A percentile compares a stretch with the other conserved stretches of the same genome.
Evolutionary conservation across 2,797 vertebrate genomes (phyloP).

Genomic region (Acanthis flammea): DNA sequence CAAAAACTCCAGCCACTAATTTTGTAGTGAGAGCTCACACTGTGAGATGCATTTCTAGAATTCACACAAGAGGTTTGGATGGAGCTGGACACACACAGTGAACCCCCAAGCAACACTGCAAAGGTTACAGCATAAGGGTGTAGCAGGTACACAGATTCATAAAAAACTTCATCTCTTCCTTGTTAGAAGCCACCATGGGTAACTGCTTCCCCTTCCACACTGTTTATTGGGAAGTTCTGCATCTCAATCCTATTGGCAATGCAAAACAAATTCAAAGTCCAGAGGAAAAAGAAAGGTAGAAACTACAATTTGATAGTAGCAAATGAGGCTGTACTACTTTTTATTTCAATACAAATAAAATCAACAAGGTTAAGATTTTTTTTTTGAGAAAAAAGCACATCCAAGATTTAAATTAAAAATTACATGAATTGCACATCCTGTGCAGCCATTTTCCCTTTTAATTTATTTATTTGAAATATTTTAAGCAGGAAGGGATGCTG

Average conservation of each 20-base stretch:
- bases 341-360: background rate
- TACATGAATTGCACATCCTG: background rate
- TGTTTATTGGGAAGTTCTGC: background rate
- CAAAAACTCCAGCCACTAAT: background rate
- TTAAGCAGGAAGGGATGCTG: background rate
- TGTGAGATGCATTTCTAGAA: background rate
- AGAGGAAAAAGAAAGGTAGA: background rate
- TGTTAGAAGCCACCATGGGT: background rate
- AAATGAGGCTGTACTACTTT: background rate
- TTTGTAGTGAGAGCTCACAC: background rate
- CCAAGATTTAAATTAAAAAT: background rate
- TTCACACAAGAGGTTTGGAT: background rate
- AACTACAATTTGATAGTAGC: background rate
- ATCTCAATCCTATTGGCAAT: background rate
- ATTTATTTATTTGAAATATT: background rate
- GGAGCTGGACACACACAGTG: background rate
- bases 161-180: background rate
- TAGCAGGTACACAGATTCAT: background rate
- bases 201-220: background rate
- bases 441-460: background rate
- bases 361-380: background rate
- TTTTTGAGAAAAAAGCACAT: rapidly evolving
- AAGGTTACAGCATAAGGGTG: background rate
- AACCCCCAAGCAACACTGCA: background rate
- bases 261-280: background rate